Evolutionary conservation across 2,888 invertebrate species (phyloP).

Genomic region (Pachymerium ferrugineum): DNA sequence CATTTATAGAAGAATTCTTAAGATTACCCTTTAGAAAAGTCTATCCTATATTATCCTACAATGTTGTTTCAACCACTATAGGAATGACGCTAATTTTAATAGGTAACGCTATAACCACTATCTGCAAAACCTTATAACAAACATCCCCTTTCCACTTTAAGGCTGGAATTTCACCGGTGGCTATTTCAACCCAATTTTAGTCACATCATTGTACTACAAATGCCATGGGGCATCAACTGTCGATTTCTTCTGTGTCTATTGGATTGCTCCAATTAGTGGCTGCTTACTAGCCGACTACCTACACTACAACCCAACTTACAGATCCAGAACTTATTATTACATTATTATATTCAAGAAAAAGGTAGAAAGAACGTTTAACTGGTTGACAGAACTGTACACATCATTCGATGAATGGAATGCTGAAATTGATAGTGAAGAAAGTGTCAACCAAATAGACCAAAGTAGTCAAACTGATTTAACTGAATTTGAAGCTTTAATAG

Average conservation of each 20-base stretch:
- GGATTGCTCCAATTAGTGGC: neutral
- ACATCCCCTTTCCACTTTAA: neutral
- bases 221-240: neutral
- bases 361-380: too few relatives aligned
- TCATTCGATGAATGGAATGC: too few relatives aligned
- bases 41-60: too few relatives aligned
- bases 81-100: neutral
- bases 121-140: neutral
- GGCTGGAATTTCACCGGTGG: neutral
- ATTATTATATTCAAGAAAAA: neutral
- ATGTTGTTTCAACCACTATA: too few relatives aligned
- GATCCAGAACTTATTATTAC: neutral
- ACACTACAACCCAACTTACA: neutral
- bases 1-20: too few relatives aligned
- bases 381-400: too few relatives aligned
- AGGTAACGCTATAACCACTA: neutral
- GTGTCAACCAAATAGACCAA: too few relatives aligned
- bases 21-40: too few relatives aligned
- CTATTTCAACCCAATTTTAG: neutral
- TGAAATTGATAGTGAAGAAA: too few relatives aligned
- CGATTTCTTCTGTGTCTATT: neutral
- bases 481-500: too few relatives aligned
- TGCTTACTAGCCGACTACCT: neutral
- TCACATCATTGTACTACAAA: neutral
- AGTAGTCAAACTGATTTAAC: too few relatives aligned